Evolutionary conservation across 2,113 vertebrate genomes (phyloP), one percentile per base, ranked within the genome.

Genomic region (Phylloscopus whistleri): DNA sequence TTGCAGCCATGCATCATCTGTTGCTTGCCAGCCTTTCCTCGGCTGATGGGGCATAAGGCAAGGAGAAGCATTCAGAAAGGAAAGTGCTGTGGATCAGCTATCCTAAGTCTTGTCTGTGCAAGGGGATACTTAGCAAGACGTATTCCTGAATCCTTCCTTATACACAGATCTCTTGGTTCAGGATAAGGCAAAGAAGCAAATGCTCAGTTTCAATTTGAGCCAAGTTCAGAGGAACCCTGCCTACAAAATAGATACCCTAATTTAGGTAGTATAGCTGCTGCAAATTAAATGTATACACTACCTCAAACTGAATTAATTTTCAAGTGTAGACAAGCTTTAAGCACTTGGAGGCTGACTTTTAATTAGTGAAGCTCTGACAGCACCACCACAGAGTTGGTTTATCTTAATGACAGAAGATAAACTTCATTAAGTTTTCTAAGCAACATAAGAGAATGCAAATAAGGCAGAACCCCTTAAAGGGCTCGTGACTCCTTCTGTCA

Each of bases 321-420:
- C 87, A 91, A 90, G 85, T 75, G n/a, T 90, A 95, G 93, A 81
- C 79, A 88, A 77, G 79, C 51, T 95, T 80, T 85, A 88, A 93
- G 52, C 75, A 86, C 85, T 91, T 33, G 37, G 59, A 93, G 55
- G 52, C 85, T 94, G 87, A 96, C 78, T 95, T 95, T 93, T 90
- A 94, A 90, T 91, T 94, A 96, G 90, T 46, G 70, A 28, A 3
- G 41, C 82, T 90, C 64, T 92, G 87, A 79, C 84, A 93, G 79
- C 51, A 90, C 23, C 21, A 56, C 84, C 70, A 70, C 56, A 55
- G 66, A 92, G 72, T 58, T 94, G 83, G 89, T 95, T 97, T 96
- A 93, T 94, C 87, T 92, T 90, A 93, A 89, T 84, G 90, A 88
- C 72, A 91, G 84, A 94, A 92, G 86, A 53, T 91, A 90, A 95